A percentile compares a stretch with the other conserved stretches of the same genome.
These are phyloP conservation scores for Drosophila paracracens DNA, from an alignment of 2,888 invertebrate genomes.

Conservation along the genomic window DNA sequence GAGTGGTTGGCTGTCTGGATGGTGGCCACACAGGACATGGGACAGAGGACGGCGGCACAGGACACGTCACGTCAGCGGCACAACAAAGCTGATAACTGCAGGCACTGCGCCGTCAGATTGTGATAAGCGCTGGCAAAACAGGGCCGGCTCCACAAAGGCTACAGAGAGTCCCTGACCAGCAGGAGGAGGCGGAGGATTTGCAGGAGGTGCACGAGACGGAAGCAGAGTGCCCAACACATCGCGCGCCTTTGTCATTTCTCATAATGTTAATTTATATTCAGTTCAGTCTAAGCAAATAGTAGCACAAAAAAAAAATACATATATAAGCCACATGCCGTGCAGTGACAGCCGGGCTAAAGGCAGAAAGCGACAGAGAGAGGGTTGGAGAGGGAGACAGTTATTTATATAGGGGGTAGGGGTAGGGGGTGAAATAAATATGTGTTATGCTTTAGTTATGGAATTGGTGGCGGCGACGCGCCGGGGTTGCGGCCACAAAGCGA, in stretches of 20 bases:
- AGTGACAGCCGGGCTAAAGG: constrained; percentile 28
- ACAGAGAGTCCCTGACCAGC: constrained; percentile 13
- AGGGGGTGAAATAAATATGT: neutral
- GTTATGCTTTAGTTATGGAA: constrained; percentile 50
- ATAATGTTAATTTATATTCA: constrained; percentile 80
- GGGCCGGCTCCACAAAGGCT: constrained; percentile 15
- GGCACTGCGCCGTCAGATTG: constrained; percentile 56
- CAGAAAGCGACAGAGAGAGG: constrained; percentile 1
- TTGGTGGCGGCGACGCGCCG: constrained; percentile 62
- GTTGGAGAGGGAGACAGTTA: neutral
- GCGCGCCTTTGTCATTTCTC: constrained; percentile 76
- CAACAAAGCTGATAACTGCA: constrained; percentile 65
- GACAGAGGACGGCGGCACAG: constrained; percentile 25
- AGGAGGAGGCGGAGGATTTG: neutral
- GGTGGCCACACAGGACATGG: constrained; percentile 19
- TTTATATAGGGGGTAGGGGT: neutral
- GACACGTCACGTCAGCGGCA: constrained; percentile 64
- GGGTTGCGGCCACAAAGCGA: constrained; percentile 73
- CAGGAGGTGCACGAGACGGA: constrained; percentile 21
- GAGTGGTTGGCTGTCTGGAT: constrained; percentile 36
- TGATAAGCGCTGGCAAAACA: constrained; percentile 52
- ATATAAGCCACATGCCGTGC: constrained; percentile 53
- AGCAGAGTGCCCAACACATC: constrained; percentile 51
- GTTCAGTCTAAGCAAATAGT: constrained; percentile 76
- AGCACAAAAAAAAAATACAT: constrained; percentile 53